A percentile compares a stretch with the other conserved stretches of the same genome.
Evolutionary conservation across 1,140 invertebrate genomes (phyloP).

Genomic region (Aphaenogaster floridana): DNA sequence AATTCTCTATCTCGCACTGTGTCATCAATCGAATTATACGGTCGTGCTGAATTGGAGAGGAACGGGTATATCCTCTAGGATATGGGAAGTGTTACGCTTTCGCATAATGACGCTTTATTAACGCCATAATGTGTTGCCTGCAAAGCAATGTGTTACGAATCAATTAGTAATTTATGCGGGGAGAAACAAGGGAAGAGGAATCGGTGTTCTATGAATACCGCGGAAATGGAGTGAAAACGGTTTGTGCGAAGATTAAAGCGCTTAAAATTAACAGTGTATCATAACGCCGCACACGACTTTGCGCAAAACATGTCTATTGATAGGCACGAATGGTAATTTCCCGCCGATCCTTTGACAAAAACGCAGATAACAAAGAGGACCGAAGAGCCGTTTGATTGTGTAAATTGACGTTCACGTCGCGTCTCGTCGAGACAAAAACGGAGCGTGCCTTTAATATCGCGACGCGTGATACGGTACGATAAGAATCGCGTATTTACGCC

Average conservation of each 20-base stretch:
- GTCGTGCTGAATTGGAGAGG: not conserved
- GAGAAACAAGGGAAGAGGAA: not conserved
- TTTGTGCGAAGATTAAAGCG: not conserved
- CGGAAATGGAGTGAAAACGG: not conserved
- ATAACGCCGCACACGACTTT: not conserved
- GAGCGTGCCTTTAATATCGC: not conserved
- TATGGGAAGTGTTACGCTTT: constrained; percentile 21
- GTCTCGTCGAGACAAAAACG: not conserved
- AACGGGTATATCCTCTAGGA: not conserved
- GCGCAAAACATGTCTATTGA: not conserved
- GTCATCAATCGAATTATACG: not conserved
- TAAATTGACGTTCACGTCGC: not conserved
- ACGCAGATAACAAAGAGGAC: not conserved
- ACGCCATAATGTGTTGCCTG: not conserved
- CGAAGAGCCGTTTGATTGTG: not conserved
- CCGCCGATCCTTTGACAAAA: not conserved
- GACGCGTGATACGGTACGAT: not conserved
- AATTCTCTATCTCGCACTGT: not conserved
- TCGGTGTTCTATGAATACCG: not conserved
- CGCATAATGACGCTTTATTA: constrained; percentile 10
- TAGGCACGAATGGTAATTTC: not conserved
- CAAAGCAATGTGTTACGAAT: not conserved
- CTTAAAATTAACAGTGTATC: not conserved
- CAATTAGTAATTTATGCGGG: not conserved
- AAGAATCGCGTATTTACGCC: not conserved